phyloP scores from a whole-genome alignment of 2,888 invertebrate species.

The Rhogogaster chlorosoma region DNA sequence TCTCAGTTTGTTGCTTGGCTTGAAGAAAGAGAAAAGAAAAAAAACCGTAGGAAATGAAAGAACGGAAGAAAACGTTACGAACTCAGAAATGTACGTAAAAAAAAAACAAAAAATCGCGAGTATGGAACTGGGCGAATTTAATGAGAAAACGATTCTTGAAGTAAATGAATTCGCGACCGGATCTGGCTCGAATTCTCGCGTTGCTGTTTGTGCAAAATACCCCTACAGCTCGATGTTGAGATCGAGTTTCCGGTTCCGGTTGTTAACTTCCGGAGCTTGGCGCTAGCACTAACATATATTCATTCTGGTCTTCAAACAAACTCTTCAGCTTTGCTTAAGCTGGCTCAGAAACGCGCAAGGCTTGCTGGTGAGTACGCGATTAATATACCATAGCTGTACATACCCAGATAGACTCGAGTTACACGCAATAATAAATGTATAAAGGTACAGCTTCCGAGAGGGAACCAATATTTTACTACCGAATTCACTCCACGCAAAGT shows the following conservation, averaged over 20 bases:
- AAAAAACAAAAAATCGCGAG: neutral
- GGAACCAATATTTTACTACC: slow-evolving; percentile 43
- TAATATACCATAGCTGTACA: neutral
- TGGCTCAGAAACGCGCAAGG: neutral
- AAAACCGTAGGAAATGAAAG: neutral
- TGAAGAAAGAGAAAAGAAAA: neutral
- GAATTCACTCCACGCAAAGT: slow-evolving; percentile 47
- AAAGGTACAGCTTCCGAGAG: neutral
- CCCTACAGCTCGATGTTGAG: neutral
- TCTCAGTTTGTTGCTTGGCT: neutral
- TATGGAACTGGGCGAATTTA: neutral
- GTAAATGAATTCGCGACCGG: neutral
- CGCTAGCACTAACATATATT: neutral
- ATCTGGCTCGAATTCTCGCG: neutral
- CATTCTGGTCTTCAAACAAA: neutral
- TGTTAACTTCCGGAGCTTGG: slow-evolving; percentile 29
- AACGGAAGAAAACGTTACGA: neutral
- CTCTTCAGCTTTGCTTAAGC: slow-evolving; percentile 32
- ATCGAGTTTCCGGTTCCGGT: slow-evolving; percentile 23
- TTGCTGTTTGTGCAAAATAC: neutral
- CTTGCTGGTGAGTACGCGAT: neutral
- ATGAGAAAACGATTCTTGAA: neutral
- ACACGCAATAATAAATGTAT: slow-evolving; percentile 30
- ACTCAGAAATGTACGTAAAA: neutral
- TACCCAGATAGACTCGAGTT: neutral